phyloP scores from a whole-genome alignment of 2,797 vertebrate genomes.

The Enteromius mattozi region DNA sequence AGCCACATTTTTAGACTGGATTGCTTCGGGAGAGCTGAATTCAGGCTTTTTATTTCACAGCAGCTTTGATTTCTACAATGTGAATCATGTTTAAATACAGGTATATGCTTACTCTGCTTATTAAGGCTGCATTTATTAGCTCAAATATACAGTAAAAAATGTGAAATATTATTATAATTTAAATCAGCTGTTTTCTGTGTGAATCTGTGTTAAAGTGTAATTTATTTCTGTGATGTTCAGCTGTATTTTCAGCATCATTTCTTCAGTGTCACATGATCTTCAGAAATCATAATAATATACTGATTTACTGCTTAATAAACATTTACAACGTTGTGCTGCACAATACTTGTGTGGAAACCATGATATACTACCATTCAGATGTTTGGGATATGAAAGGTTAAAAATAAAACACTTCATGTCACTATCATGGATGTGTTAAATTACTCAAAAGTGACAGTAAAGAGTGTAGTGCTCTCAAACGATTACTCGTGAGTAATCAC shows the following conservation, averaged over 20 bases:
- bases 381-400: neutral
- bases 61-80: neutral
- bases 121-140: neutral
- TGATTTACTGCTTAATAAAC: no score
- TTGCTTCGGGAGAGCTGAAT: conserved; percentile 33
- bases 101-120: neutral
- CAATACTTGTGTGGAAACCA: neutral
- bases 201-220: neutral
- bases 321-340: no score
- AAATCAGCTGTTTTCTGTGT: rapidly evolving
- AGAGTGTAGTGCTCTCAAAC: no score
- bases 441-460: neutral
- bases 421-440: neutral
- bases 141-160: neutral
- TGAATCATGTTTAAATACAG: neutral
- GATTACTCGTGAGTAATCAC: no score
- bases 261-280: neutral
- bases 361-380: neutral
- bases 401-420: neutral
- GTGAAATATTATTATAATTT: neutral
- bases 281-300: neutral
- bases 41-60: conserved; percentile 26
- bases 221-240: neutral
- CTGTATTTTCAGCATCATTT: neutral
- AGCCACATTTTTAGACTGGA: conserved; percentile 41